phyloP scores from a whole-genome alignment of 1,140 invertebrate genomes.

The Drosophila azteca region DNA sequence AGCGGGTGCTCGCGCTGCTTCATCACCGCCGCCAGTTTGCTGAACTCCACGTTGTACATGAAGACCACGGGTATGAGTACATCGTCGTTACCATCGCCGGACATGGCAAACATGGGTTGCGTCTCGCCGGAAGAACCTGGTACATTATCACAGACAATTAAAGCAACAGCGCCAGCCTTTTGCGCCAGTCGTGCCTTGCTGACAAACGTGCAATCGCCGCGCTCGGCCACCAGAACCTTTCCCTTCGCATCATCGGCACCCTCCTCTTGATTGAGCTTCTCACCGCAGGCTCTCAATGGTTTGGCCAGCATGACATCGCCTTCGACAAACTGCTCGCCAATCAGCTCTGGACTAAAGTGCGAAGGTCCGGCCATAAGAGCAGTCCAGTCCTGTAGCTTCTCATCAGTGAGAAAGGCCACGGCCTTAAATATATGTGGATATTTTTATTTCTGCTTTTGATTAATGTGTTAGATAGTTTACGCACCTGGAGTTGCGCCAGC shows the following conservation, averaged over 20 bases:
- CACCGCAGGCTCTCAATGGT: conserved; percentile 88
- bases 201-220: conserved; percentile 97
- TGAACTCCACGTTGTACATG: conserved; percentile 90
- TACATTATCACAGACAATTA: conserved; percentile 93
- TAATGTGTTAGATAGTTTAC: conserved; percentile 1
- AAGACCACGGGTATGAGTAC: conserved; percentile 96
- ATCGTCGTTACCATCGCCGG: conserved; percentile 94
- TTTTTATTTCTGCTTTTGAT: not conserved
- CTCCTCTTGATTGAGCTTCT: conserved; percentile 36
- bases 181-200: conserved; percentile 96
- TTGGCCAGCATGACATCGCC: conserved; percentile 87
- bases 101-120: conserved; percentile 97
- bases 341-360: conserved; percentile 94
- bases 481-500: conserved; percentile 85
- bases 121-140: conserved; percentile 88
- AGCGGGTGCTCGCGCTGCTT: conserved; percentile 42
- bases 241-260: conserved; percentile 88
- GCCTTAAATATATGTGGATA: conserved; percentile 62
- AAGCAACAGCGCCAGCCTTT: conserved; percentile 91
- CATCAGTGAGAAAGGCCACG: conserved; percentile 85
- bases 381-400: conserved; percentile 75
- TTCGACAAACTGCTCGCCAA: conserved; percentile 86
- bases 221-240: conserved; percentile 92
- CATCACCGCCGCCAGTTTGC: conserved; percentile 57
- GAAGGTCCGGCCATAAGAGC: conserved; percentile 92